Base-by-base conservation (phyloP, 2,888 invertebrate genomes). In the Stegophylla sp. region DNA sequence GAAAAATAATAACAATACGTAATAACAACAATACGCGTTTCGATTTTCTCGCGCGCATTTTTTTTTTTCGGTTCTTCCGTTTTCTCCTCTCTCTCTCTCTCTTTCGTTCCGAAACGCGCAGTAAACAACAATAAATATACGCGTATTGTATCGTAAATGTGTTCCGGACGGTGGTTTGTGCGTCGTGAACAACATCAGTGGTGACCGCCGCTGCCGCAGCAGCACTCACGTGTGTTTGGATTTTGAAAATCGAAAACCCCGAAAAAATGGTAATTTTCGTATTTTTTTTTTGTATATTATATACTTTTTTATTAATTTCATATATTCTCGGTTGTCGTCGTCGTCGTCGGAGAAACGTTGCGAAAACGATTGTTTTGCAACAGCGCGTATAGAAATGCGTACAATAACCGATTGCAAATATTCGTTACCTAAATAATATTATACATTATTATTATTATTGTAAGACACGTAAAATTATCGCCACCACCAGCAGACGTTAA, bases 81-180 rank as follows among this genome's bases (percentile, higher is more conserved):
- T 26, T 59, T 72, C 41, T 59, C 26, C 15, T 34, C 12, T 71
- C 15, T 43, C 28, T 23, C 12, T 59, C 59, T 59, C 17, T 23
- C 51, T 17, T 20, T 5, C 23, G 20, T 56, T 23, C 20, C 20
- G 20, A 56, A 23, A 56, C 56, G 53, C n/a, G n/a, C 17, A n/a
- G 1, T 5, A 15, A 23, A 73, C 20, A 43, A 48, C 56, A 43
- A 59, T 41, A 73, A n/a, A 17, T 59, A 72, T 43, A 41, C 63
- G 34, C 63, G 67, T 12, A 23, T n/a, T n/a, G n/a, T n/a, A 28
- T 69, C 45, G 67, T 79, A 59, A 79, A 79, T 79, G 77, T 59
- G 69, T 69, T 48, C 77, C 77, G 77, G 69, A 20, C 69, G 69
- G 77, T 79, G 69, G 77, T 79, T 61, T 69, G 77, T 69, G 77